These are phyloP conservation scores for Corythaeola cristata DNA, from an alignment of 2,113 vertebrate genomes.

Conservation along the genomic window DNA sequence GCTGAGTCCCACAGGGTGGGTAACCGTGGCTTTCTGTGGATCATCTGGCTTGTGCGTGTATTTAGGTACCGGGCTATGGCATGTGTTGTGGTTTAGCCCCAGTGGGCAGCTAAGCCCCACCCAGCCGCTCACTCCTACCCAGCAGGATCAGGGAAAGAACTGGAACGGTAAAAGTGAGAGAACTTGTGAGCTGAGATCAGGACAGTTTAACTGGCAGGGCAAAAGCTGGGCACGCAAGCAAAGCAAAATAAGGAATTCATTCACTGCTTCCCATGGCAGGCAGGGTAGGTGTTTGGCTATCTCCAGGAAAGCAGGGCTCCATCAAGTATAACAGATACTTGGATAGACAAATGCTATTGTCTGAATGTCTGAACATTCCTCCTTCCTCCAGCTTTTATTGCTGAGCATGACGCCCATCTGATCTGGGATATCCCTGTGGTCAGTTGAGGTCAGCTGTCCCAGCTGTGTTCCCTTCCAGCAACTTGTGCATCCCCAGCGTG, in stretches of 20 bases:
- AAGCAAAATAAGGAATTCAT: not conserved
- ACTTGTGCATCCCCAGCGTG: not conserved
- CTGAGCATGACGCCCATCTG: rapidly evolving
- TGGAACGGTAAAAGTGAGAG: not conserved
- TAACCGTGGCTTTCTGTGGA: not conserved
- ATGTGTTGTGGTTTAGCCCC: not conserved
- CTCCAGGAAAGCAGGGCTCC: not conserved
- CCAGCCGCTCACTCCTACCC: rapidly evolving
- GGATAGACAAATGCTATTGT: no score
- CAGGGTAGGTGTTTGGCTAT: not conserved
- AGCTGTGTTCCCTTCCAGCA: not conserved
- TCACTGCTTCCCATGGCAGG: not conserved
- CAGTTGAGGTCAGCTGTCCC: not conserved
- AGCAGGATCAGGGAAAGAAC: no score
- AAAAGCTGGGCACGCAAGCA: rapidly evolving
- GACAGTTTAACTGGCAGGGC: not conserved
- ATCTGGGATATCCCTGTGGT: not conserved
- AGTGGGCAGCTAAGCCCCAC: not conserved
- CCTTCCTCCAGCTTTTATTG: not conserved
- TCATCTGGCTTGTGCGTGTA: rapidly evolving
- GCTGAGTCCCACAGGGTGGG: not conserved
- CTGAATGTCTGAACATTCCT: not conserved
- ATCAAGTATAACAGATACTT: rapidly evolving
- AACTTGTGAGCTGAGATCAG: rapidly evolving
- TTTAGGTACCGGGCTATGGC: not conserved